Evolutionary conservation across 2,888 invertebrate species (phyloP).

Genomic region (Opisthograptis luteolata): DNA sequence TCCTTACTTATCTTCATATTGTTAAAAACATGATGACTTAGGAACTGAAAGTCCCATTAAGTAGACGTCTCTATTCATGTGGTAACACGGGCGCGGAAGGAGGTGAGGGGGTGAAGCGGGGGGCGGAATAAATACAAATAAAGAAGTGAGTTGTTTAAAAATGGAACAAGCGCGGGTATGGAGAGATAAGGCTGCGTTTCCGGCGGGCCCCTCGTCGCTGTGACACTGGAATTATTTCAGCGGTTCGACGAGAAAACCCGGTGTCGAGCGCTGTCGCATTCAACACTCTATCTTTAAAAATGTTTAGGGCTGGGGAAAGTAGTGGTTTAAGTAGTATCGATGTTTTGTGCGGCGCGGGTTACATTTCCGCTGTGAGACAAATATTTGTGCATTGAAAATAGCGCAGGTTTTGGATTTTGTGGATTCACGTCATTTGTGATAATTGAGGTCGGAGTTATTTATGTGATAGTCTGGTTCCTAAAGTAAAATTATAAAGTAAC

Average conservation of each 20-base stretch:
- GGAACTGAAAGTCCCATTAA: constrained; percentile 83
- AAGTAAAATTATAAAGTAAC: too few species aligned
- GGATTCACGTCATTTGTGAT: too few species aligned
- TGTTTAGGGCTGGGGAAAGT: constrained; percentile 58
- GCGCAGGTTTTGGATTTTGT: too few species aligned
- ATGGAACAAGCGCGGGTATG: constrained; percentile 80
- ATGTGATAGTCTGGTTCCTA: too few species aligned
- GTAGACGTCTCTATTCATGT: constrained; percentile 81
- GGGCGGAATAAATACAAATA: constrained; percentile 76
- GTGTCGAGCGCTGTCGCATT: constrained; percentile 78
- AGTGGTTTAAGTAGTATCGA: constrained; percentile 21
- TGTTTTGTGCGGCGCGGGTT: too few species aligned
- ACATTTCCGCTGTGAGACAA: too few species aligned
- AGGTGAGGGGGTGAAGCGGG: constrained; percentile 48
- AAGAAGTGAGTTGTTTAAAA: constrained; percentile 84
- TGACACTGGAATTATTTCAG: constrained; percentile 80
- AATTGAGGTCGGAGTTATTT: too few species aligned
- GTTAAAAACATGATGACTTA: constrained; percentile 83
- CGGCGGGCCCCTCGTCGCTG: constrained; percentile 68
- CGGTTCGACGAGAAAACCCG: constrained; percentile 77
- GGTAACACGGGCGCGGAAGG: constrained; percentile 68
- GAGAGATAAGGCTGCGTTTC: constrained; percentile 82
- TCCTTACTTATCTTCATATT: constrained; percentile 79
- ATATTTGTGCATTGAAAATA: too few species aligned
- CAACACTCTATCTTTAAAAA: constrained; percentile 83